Evolutionary conservation across 92 coral and sea anemone species (phyloP), one percentile per base, ranked within the genome.

Genomic region (Parazoanthus atlanticus): DNA sequence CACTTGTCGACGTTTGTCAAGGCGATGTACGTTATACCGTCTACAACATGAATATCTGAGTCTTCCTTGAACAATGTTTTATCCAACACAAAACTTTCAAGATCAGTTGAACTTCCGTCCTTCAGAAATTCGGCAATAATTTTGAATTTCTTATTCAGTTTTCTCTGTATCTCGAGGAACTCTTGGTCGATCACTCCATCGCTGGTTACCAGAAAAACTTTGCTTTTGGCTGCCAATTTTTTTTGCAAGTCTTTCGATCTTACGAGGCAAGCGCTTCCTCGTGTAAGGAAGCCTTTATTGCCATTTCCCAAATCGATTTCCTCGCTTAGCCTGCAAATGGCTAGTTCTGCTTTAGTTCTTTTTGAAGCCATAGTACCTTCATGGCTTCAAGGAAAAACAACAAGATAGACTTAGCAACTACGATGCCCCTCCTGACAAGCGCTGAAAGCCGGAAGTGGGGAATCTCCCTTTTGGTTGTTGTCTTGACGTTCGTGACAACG

Each of bases 271-370:
- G 76, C 87, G 28, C 87, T 69, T 28, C 87, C 87, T 58, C 56
- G 78, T 3, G 87, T 69, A 28, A 29, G 15, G 40, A 67, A 84
- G 13, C 26, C 52, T 6, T 19, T 70, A 2, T 46, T 74, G 28
- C 87, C 87, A 84, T 84, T 84, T 10, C 56, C 6, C n/a, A 47
- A 49, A 19, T 31, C 52, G 15, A 70, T 32, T 40, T 84, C 78
- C 78, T 84, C 87, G 65, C 87, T 84, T 3, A 84, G 40, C 56
- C 87, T 28, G 65, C 87, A 84, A 43, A 84, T 38, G 19, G 87
- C 78, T 67, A 70, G n/a, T 11, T 69, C 28, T 69, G 64, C 29
- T 16, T 7, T 74, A 61, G 58, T 41, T 26, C 87, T 26, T 28
- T 69, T 46, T 23, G 43, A 30, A 70, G 28, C 69, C 69, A 61